Base-by-base conservation (phyloP, 2,797 vertebrate species). In the Coregonus ussuriensis region DNA sequence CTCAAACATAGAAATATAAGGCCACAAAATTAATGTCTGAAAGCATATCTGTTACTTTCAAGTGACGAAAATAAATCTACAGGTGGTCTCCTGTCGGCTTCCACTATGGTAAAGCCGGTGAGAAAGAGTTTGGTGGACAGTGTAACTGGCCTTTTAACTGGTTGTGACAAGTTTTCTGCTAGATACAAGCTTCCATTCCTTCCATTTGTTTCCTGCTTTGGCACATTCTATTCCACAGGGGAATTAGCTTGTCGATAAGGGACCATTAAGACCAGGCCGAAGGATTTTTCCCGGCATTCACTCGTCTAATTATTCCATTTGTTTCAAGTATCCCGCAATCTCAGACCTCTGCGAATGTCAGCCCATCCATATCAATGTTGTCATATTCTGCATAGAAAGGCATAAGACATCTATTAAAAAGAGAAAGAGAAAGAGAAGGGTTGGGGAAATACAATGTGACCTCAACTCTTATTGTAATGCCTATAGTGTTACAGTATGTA, bases 211-310 rank as follows among this genome's bases (percentile, higher is more conserved):
- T 86, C 83, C 76, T 89, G 81, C 85, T 79, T 76, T 82, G 89
- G 87, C 88, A 90, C 87, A 83, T 92, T 85, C 87, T 74, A 90
- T 91, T 89, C 82, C 86, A 89, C 75, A n/a, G 7, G 91, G 90
- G 88, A 93, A 93, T 93, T 89, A 93, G 81, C 76, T 82, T 85
- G 91, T 92, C 86, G 85, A 94, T 92, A 91, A 91, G 88, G 80
- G 29, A 63, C 80, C 88, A 81, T 93, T 88, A 91, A 85, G 41
- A 3, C 9, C 41, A 47, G 88, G 70, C 81, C 77, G 71, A 75
- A 78, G 84, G 84, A 91, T 75, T 74, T 90, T 87, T 87, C 88
- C 87, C 87, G 83, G 85, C 69, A 72, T 91, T 93, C 87, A 91
- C 82, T 82, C 81, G 83, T 86, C 83, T 79, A 75, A 56, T 53